Percentiles rank a stretch among this genome's conserved stretches.
Conservation (phyloP, 2,888 invertebrate species). For the Meteorus cinctellus region DNA sequence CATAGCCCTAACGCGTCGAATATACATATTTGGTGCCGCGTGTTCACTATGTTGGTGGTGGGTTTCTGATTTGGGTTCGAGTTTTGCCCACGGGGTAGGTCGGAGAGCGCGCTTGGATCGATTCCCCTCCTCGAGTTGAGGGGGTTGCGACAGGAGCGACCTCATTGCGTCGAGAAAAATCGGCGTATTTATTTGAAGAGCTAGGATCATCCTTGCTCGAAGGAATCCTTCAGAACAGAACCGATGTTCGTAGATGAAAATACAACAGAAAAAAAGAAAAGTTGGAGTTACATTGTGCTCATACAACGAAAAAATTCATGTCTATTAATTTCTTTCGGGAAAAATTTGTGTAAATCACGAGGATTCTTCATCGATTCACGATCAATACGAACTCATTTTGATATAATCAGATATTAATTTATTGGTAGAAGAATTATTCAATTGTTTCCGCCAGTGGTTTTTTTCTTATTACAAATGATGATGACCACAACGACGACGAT, state of each 20-base stretch:
- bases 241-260: not conserved
- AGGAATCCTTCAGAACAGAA: not conserved
- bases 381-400: not conserved
- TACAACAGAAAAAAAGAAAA: not conserved
- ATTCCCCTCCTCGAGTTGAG: conserved; percentile 60
- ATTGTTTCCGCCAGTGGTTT: not conserved
- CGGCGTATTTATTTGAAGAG: conserved; percentile 43
- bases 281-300: no score
- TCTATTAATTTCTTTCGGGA: not conserved
- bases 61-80: conserved; percentile 57
- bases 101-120: conserved; percentile 59
- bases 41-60: conserved; percentile 35
- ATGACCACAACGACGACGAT: not conserved
- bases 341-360: not conserved
- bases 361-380: not conserved
- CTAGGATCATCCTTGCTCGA: not conserved
- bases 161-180: conserved; percentile 51
- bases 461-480: not conserved
- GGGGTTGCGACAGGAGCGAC: conserved; percentile 54
- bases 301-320: not conserved
- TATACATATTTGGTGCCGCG: conserved; percentile 15
- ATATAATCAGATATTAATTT: not conserved
- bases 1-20: conserved; percentile 3
- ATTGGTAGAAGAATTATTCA: not conserved
- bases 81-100: conserved; percentile 58